Evolutionary conservation across 2,888 invertebrate genomes (phyloP).

Genomic region (Eucera pruinosa): DNA sequence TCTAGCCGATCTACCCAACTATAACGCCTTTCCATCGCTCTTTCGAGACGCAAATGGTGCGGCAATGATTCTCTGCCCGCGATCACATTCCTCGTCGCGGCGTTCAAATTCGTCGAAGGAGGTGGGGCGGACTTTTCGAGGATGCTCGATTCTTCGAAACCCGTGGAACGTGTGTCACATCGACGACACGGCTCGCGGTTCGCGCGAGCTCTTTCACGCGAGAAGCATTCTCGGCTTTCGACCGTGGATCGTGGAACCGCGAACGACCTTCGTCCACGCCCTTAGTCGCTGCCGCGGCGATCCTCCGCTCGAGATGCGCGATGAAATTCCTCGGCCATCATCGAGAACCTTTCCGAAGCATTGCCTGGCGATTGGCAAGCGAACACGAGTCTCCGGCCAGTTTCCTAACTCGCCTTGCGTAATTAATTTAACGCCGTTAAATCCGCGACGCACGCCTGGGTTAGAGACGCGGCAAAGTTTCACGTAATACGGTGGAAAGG

Average conservation of each 20-base stretch:
- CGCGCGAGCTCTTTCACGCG: too few species aligned
- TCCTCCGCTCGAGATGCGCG: background rate
- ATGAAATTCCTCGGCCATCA: slow-evolving; percentile 9
- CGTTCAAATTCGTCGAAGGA: too few species aligned
- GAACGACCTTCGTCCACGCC: slow-evolving; percentile 8
- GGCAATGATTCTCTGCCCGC: too few species aligned
- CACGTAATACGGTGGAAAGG: too few species aligned
- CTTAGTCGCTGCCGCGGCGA: background rate
- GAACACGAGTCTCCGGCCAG: background rate
- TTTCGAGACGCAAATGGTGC: slow-evolving; percentile 16
- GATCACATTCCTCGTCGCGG: too few species aligned
- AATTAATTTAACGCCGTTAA: slow-evolving; percentile 14
- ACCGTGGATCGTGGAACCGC: slow-evolving; percentile 8
- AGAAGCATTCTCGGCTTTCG: too few species aligned
- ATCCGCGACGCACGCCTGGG: background rate
- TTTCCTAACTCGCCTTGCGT: slow-evolving; percentile 26
- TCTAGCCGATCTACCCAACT: slow-evolving; percentile 18
- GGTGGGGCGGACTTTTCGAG: background rate
- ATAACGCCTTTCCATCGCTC: slow-evolving; percentile 1
- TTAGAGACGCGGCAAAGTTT: background rate
- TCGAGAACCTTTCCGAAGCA: background rate
- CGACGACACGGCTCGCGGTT: slow-evolving; percentile 32
- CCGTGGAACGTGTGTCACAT: slow-evolving; percentile 2
- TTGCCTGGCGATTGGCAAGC: slow-evolving; percentile 5
- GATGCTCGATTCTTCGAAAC: slow-evolving; percentile 21